Base-by-base conservation (phyloP, 2,113 vertebrate genomes). In the Ivindomyrus marchei region DNA sequence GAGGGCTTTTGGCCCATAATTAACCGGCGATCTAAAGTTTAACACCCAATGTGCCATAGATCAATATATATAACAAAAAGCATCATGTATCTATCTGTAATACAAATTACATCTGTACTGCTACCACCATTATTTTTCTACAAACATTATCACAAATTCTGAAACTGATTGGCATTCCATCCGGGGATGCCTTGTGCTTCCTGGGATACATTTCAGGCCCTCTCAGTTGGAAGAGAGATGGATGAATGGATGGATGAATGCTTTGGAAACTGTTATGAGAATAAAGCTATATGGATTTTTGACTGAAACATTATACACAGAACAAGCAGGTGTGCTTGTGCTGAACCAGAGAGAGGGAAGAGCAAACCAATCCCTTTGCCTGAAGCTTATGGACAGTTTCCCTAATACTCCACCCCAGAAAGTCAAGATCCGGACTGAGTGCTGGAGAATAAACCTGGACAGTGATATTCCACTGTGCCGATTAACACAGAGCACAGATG, bases 401-500 rank as follows among this genome's bases (percentile, higher is more conserved):
- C 13, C 31, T 19, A 19, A 80, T 42, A 39, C 36, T 42, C 89
- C 89, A 89, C 83, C 90, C 31, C 47, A 88, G 36, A 91, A 91
- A 85, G 87, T 50, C 90, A n/a, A 74, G 21, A 89, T 66, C 83
- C 91, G 50, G 87, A 87, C 87, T 58, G 88, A 88, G 89, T 6
- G 27, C 47, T 88, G 42, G 39, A 53, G 88, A 88, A 77, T 42
- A 52, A 90, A 88, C 70, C 56, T 6, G 46, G 66, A 6, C 74
- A 50, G 88, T 27, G 31, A 80, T 9, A 56, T 4, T 27, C 42
- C 52, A 56, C 15, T 87, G 66, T 56, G 85, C 27, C 89, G 87
- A 88, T 91, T 94, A 88, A 90, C 31, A 80, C 74, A 91, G 86
- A 27, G 49, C 45, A 31, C 83, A 56, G 90, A 92, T 88, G 27